These are phyloP conservation scores for Meda fulgida DNA, from an alignment of 2,797 vertebrate genomes.

Conservation along the genomic window DNA sequence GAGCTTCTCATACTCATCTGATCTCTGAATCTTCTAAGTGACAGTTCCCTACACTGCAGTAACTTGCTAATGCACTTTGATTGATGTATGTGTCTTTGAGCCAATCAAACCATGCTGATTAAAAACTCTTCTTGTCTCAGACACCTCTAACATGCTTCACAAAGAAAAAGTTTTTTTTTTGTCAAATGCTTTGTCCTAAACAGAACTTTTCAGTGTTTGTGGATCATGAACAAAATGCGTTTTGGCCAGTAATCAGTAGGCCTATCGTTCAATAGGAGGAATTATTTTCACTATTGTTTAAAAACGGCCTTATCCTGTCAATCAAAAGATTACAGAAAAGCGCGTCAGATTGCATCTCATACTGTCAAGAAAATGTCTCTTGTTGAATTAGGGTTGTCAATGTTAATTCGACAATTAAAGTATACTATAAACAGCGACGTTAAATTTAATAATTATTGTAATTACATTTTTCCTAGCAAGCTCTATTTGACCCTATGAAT, in stretches of 20 bases:
- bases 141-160: not conserved
- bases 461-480: too few species aligned
- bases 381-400: not conserved
- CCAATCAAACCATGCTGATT: conserved; percentile 44
- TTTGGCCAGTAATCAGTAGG: not conserved
- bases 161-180: not conserved
- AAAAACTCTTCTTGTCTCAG: conserved; percentile 21
- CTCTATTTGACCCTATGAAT: not conserved
- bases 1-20: conserved; percentile 43
- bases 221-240: not conserved
- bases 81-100: conserved; percentile 49
- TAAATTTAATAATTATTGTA: not conserved
- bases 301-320: not conserved
- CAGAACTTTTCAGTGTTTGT: conserved; percentile 6
- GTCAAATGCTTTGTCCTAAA: not conserved
- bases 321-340: not conserved
- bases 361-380: not conserved
- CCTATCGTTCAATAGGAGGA: not conserved
- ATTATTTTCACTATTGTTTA: not conserved
- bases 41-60: conserved; percentile 18
- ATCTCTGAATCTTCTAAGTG: conserved; percentile 50
- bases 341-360: not conserved
- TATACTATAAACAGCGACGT: not conserved
- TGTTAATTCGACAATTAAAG: not conserved
- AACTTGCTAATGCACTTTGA: conserved; percentile 27